Evolutionary conservation across 2,797 vertebrate species (phyloP), one percentile per base, ranked within the genome.

Genomic region (Pangasius djambal): DNA sequence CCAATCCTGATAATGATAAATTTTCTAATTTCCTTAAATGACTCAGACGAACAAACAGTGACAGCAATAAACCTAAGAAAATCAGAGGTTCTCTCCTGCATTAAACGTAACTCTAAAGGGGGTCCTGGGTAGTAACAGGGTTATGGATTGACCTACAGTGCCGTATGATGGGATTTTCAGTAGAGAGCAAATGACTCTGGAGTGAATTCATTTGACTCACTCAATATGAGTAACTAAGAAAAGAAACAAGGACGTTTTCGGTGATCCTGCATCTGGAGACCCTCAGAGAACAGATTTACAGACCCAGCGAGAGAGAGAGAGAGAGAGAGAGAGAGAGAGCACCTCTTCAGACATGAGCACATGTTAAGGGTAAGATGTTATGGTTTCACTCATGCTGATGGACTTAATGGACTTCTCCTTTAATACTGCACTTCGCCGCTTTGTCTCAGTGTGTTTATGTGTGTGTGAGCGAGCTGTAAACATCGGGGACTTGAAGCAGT

Each of bases 31-130:
- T 83, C 57, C 20, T 31, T 59, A 25, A 37, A 37, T 16, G 55
- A 81, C 25, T 83, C 34, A 86, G 1, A 89, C 59, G 89, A 89
- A 90, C 78, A 89, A 93, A 94, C 87, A 82, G 92, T 94, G 95
- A 94, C 94, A 95, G 94, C 94, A 94, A 95, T 93, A 92, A 94
- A 94, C 89, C 86, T 93, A 95, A 95, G 92, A 93, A 93, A 94
- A 93, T 91, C 90, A 93, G 93, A 87, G 57, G 69, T 59, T 79
- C 70, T 86, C 81, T 89, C 81, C 85, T 83, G 48, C 55, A 63
- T 48, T 22, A 31, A 52, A 88, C 1, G 13, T 3, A 85, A 87
- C 67, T 65, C 48, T 34, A 37, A 28, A 83, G 69, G 70, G 86
- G 88, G 89, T 55, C 88, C 59, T 83, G 81, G 81, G 81, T 84